Evolutionary conservation across 37 sponge, comb jelly and placozoan species (phyloP), one percentile per base, ranked within the genome.

Genomic region (Chondrilla cf. caribensis): DNA sequence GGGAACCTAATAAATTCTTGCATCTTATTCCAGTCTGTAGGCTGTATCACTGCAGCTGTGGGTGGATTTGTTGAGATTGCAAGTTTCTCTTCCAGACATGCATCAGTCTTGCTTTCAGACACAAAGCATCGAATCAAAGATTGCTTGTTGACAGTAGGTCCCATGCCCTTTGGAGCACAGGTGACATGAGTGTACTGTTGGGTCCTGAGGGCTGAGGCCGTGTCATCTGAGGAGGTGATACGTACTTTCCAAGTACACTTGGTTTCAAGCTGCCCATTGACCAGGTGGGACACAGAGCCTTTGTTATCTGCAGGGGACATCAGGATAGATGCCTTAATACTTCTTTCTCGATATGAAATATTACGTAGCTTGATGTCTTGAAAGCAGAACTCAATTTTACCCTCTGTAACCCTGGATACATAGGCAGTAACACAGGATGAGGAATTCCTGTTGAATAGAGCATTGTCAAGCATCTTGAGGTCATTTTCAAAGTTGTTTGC

Each of bases 401-500:
- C 41, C 18, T 32, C 24, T n/a, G 76, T 40, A 1, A 73, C 41
- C 15, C 2, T 73, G 21, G 42, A 15, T 17, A 73, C 41, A 39
- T 43, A 73, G 17, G 76, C 76, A 6, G 76, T 73, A 24, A 39
- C 41, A 39, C 76, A 39, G 15, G 36, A n/a, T 43, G 76, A 73
- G 21, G 76, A 73, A 21, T 43, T 73, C 7, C 24, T 73, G 7
- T 32, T 39, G 41, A 36, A 73, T 2, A 73, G 31, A n/a, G 76
- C 76, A 39, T n/a, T 41, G 44, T 73, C 76, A 41, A 73, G 44
- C 21, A 73, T 43, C 22, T 32, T 38, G 9, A 73, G 41, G 43
- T 4, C 76, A 73, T 39, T 40, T 15, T 73, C 44, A 73, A 36
- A 73, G 22, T 43, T 17, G 31, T 8, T 41, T 73, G 76, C 76